phyloP scores from a whole-genome alignment of 1,140 invertebrate species.

The Andricus grossulariae region DNA sequence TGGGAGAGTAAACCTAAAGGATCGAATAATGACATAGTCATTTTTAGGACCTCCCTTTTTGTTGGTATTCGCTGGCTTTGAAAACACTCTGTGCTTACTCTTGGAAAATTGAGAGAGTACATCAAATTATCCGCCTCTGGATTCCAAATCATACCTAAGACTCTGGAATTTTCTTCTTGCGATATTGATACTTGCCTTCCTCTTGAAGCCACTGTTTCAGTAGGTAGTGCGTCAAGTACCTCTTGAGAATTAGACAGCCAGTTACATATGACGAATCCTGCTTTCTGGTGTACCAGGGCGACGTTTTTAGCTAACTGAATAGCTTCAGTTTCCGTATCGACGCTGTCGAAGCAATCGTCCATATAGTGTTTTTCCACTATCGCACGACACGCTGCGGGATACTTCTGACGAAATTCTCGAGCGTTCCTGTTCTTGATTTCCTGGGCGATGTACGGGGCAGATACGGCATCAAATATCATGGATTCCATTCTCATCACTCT shows the following conservation, averaged over 20 bases:
- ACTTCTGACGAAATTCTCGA: slow-evolving; percentile 14
- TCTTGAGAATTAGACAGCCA: too few relatives aligned
- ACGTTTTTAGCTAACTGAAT: too few relatives aligned
- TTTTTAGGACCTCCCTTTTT: neutral
- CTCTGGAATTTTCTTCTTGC: neutral
- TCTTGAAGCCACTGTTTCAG: too few relatives aligned
- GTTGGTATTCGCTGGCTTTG: neutral
- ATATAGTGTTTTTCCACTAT: slow-evolving; percentile 45
- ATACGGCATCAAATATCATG: too few relatives aligned
- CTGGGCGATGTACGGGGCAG: too few relatives aligned
- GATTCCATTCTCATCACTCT: slow-evolving; percentile 52
- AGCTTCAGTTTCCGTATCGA: too few relatives aligned
- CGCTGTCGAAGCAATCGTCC: too few relatives aligned
- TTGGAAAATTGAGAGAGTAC: neutral
- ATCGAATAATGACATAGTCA: neutral
- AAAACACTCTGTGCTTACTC: too few relatives aligned
- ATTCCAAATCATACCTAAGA: slow-evolving; percentile 41
- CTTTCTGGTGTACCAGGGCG: too few relatives aligned
- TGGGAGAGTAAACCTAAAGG: neutral
- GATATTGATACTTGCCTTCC: too few relatives aligned
- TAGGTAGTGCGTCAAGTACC: too few relatives aligned
- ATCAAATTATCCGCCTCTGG: slow-evolving; percentile 29
- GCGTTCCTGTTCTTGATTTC: slow-evolving; percentile 55
- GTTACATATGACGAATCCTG: too few relatives aligned
- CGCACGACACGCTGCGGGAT: slow-evolving; percentile 14